Conservation (phyloP, 1,140 invertebrate genomes). For the Ruditapes philippinarum region DNA sequence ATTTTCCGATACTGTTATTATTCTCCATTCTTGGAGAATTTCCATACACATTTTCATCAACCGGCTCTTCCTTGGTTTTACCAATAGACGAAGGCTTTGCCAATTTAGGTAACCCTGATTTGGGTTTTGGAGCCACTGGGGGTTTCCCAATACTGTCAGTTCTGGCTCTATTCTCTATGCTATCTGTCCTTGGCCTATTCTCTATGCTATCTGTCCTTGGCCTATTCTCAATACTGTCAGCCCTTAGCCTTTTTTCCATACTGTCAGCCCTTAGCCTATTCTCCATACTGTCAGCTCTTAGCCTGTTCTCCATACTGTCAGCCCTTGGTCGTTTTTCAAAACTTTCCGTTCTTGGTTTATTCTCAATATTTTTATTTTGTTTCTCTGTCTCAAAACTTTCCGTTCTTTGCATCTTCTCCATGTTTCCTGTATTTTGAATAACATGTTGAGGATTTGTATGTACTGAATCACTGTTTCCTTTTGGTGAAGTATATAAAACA, state of each 20-base stretch:
- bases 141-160: constrained; percentile 54
- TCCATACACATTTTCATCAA: background rate
- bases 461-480: too few relatives aligned
- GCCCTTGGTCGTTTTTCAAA: too few relatives aligned
- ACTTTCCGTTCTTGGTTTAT: too few relatives aligned
- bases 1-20: background rate
- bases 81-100: constrained; percentile 14
- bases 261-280: too few relatives aligned
- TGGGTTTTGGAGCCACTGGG: constrained; percentile 60
- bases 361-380: too few relatives aligned
- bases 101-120: constrained; percentile 53
- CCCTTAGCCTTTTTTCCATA: background rate
- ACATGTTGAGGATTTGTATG: background rate
- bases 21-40: background rate
- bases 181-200: background rate
- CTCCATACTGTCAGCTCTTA: too few relatives aligned
- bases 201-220: background rate
- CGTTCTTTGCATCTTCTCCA: too few relatives aligned
- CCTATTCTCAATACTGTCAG: background rate
- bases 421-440: too few relatives aligned
- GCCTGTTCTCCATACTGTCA: too few relatives aligned
- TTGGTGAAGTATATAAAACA: too few relatives aligned
- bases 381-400: too few relatives aligned
- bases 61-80: constrained; percentile 13
- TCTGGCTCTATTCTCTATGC: background rate